These are phyloP conservation scores for Catharus fuscescens DNA, from an alignment of 2,113 vertebrate genomes.

Conservation along the genomic window DNA sequence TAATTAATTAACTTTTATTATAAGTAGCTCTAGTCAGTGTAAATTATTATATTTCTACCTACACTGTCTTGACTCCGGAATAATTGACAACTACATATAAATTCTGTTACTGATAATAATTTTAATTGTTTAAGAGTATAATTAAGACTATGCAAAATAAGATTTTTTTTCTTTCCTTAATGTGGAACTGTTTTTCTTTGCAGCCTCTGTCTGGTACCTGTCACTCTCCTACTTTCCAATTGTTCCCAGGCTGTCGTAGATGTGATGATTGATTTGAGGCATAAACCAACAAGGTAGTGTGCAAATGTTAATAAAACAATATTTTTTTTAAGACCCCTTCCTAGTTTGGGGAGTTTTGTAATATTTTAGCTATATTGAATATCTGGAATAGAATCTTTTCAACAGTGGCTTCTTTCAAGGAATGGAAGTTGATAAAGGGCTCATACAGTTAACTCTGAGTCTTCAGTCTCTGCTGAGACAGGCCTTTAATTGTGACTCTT, in stretches of 20 bases:
- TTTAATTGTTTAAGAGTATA: not conserved
- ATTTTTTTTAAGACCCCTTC: not conserved
- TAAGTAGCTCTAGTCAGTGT: not conserved
- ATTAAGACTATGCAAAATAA: not conserved
- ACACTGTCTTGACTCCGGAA: not conserved
- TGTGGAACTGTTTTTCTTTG: not conserved
- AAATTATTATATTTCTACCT: not conserved
- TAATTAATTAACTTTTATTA: not conserved
- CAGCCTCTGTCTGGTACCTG: slow-evolving; percentile 94
- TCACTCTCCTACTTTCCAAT: slow-evolving; percentile 91
- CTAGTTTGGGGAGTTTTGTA: not conserved
- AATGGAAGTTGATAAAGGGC: not conserved
- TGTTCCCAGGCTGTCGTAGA: slow-evolving; percentile 90
- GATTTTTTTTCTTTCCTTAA: not conserved
- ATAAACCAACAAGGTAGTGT: slow-evolving; percentile 88
- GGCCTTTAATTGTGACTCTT: not conserved
- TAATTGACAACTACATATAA: not conserved
- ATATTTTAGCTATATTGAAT: not conserved
- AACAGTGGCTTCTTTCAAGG: not conserved
- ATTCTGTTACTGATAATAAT: not conserved
- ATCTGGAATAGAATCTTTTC: not conserved
- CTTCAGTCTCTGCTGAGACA: not conserved
- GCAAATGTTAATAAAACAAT: not conserved
- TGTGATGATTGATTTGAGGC: slow-evolving; percentile 89
- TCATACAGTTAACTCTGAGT: not conserved